These are phyloP conservation scores for Phainopepla nitens DNA, from an alignment of 2,113 vertebrate species.

Conservation along the genomic window DNA sequence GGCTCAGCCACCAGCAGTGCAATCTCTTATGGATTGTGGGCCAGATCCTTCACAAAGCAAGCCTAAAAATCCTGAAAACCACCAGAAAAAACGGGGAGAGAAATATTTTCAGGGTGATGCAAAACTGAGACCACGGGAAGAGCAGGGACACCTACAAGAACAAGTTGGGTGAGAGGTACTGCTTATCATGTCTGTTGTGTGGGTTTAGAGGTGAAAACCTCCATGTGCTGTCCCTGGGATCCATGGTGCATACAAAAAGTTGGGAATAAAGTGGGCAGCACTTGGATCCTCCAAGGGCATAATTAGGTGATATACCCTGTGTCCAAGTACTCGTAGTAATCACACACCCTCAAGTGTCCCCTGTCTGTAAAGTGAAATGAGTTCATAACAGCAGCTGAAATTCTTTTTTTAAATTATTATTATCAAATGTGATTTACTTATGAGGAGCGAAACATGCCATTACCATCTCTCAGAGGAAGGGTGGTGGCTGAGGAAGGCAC, in stretches of 20 bases:
- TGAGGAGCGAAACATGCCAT: not conserved
- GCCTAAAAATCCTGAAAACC: not conserved
- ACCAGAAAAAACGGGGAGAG: not conserved
- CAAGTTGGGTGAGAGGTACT: not conserved
- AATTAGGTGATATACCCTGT: not conserved
- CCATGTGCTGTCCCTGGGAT: not conserved
- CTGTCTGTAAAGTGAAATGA: not conserved
- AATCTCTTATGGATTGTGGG: not conserved
- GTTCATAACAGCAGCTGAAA: not conserved
- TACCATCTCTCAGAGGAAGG: not conserved
- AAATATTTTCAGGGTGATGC: not conserved
- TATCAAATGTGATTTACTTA: not conserved
- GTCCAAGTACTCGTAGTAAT: not conserved
- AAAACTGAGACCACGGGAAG: not conserved
- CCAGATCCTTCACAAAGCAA: not conserved
- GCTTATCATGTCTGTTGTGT: fast-evolving
- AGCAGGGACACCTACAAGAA: not conserved
- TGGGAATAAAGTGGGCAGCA: not conserved
- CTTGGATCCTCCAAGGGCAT: not conserved
- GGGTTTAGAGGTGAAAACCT: not conserved
- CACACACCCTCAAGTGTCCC: no score
- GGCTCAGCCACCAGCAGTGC: not conserved
- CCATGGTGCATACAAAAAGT: fast-evolving
- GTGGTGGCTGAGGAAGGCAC: not conserved
- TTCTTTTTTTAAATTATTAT: no score